Evolutionary conservation across 35 echinoderm and acorn worm species (phyloP).

Genomic region (Eucidaris tribuloides): DNA sequence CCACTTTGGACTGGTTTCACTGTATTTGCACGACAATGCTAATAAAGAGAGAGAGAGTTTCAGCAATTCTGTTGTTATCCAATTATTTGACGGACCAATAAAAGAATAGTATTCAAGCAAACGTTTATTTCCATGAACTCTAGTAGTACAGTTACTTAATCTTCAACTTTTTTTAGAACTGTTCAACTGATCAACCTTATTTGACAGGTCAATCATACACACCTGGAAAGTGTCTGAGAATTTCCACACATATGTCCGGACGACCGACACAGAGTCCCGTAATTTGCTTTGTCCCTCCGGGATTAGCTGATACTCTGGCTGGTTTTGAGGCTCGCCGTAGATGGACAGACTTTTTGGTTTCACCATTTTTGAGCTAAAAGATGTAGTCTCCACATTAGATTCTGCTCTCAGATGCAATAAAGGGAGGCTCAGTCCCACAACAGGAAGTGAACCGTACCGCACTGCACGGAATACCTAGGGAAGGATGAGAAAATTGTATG

Average conservation of each 20-base stretch:
- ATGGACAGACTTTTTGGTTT: conserved; percentile 22
- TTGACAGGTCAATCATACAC: neutral
- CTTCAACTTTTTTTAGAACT: neutral
- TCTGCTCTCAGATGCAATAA: conserved; percentile 2
- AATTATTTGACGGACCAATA: too few species aligned
- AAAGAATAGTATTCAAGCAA: too few species aligned
- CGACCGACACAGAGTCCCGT: conserved; percentile 12
- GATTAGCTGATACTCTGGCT: conserved; percentile 28
- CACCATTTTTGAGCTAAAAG: neutral
- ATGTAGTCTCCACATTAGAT: neutral
- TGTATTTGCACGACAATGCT: too few species aligned
- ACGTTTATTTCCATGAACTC: too few species aligned
- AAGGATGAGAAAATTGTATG: neutral
- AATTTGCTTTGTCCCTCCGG: conserved; percentile 13
- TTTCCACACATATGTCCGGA: conserved; percentile 27
- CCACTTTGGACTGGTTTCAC: too few species aligned
- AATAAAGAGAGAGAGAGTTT: too few species aligned
- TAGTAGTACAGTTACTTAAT: too few species aligned
- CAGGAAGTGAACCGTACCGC: conserved; percentile 8
- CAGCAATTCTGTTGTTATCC: too few species aligned
- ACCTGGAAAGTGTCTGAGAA: conserved; percentile 39
- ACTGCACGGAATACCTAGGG: neutral
- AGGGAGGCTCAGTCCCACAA: neutral
- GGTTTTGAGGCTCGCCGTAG: conserved; percentile 1
- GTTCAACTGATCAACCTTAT: neutral